These are phyloP conservation scores for Prinia subflava DNA, from an alignment of 2,113 vertebrate species.

Conservation along the genomic window DNA sequence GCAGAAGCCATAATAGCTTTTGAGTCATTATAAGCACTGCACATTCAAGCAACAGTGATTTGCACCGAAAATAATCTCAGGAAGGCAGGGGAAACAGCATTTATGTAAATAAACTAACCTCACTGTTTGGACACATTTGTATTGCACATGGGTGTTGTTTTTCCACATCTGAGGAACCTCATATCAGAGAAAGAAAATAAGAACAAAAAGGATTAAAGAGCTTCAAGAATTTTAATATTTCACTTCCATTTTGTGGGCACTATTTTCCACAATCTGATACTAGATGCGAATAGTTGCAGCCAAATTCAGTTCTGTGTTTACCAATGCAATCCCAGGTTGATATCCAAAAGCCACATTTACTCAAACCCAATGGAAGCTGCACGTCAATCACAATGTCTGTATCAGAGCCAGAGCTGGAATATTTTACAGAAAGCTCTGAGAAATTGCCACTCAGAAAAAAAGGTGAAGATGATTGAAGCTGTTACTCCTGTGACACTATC, in stretches of 20 bases:
- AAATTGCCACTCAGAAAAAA: not conserved
- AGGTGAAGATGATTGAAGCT: not conserved
- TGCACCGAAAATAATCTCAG: constrained; percentile 40
- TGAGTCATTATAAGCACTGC: constrained; percentile 41
- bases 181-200: not conserved
- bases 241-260: not conserved
- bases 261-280: constrained; percentile 1
- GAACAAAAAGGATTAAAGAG: constrained; percentile 51
- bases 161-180: not conserved
- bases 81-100: constrained; percentile 11
- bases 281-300: constrained; percentile 31
- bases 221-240: constrained; percentile 52
- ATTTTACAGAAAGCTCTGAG: not conserved
- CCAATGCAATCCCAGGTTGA: constrained; percentile 26
- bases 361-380: constrained; percentile 14
- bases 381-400: not conserved
- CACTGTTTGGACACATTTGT: not conserved
- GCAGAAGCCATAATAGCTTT: constrained; percentile 40
- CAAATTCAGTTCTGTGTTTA: constrained; percentile 47
- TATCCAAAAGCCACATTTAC: not conserved
- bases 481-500: rapidly evolving
- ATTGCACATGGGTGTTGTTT: not conserved
- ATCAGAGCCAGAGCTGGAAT: not conserved
- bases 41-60: constrained; percentile 56
- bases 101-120: constrained; percentile 59